A percentile compares a stretch with the other conserved stretches of the same genome.
Conservation (phyloP, 2,113 vertebrate genomes). For the Ondatra zibethicus region DNA sequence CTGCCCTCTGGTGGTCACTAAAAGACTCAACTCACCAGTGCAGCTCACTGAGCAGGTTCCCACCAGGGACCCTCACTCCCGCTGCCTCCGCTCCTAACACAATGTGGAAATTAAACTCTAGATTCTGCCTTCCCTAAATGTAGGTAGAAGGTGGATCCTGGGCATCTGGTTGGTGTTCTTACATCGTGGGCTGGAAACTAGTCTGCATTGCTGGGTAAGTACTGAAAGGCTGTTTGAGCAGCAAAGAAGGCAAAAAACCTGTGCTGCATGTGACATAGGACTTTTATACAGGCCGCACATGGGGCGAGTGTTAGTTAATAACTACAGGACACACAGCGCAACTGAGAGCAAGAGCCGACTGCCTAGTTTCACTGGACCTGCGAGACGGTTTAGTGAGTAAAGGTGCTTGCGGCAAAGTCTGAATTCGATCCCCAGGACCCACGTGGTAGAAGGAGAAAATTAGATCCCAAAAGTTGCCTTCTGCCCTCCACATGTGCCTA, state of each 20-base stretch:
- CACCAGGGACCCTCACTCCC: accelerated
- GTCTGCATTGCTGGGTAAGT: background rate
- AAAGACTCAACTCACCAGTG: accelerated
- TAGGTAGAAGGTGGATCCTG: no score
- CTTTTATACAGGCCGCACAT: background rate
- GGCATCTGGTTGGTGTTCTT: background rate
- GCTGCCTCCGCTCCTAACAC: accelerated
- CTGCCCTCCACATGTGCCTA: no score
- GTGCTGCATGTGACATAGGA: no score
- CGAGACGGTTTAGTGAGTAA: background rate
- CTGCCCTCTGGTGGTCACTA: slow-evolving; percentile 75
- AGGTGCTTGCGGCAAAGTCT: background rate
- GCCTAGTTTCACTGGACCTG: background rate
- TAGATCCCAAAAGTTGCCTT: background rate
- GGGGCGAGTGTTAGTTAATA: background rate
- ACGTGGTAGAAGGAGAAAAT: background rate
- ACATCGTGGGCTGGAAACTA: background rate
- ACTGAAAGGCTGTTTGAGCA: background rate
- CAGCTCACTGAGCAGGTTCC: background rate
- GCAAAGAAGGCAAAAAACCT: background rate
- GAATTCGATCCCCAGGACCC: background rate
- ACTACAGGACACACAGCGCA: background rate
- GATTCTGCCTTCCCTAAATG: background rate
- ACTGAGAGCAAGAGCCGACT: no score
- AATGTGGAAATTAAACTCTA: background rate